Evolutionary conservation across 2,113 vertebrate genomes (phyloP), one percentile per base, ranked within the genome.

Genomic region (Pangasianodon gigas): DNA sequence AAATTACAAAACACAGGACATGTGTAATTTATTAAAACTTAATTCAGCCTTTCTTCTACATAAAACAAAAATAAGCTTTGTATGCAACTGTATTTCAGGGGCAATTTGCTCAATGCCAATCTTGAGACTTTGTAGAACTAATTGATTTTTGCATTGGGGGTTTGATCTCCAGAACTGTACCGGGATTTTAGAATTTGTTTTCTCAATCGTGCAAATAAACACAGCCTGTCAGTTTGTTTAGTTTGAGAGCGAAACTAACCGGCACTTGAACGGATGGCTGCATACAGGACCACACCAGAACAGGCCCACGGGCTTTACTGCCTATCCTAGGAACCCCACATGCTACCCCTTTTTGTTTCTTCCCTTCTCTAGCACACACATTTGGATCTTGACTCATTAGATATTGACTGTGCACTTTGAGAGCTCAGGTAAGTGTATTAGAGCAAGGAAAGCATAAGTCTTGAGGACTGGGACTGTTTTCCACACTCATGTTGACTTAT

Each of bases 51-150:
- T 89, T 84, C 87, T 89, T 89, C 65, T 84, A 37, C 69, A 90
- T 83, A 92, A 91, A 84, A 89, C 87, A 74, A 92, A 91, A 89
- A 89, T 81, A 84, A 87, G 41, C 29, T 90, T 83, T 75, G 75
- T 90, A 95, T 92, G 94, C 93, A 93, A 89, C 87, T 80, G 77
- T 95, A 93, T 93, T 95, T 96, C 91, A 94, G 91, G 91, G 85
- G 62, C 90, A 90, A 94, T 96, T 95, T 94, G 86, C 90, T 92
- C 92, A 93, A 95, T 94, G 95, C 92, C 84, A 92, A 95, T 94
- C 95, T 96, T 93, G 89, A 94, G 94, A 95, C 94, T 94, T 84
- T 51, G 91, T 94, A 94, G 83, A 94, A 91, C 94, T 93, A 95
- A 95, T 94, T 93, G 94, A 95, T 94, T 95, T 94, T 91, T 93